These are phyloP conservation scores for Ecliptopera silaceata DNA, from an alignment of 2,888 invertebrate species.

Conservation along the genomic window DNA sequence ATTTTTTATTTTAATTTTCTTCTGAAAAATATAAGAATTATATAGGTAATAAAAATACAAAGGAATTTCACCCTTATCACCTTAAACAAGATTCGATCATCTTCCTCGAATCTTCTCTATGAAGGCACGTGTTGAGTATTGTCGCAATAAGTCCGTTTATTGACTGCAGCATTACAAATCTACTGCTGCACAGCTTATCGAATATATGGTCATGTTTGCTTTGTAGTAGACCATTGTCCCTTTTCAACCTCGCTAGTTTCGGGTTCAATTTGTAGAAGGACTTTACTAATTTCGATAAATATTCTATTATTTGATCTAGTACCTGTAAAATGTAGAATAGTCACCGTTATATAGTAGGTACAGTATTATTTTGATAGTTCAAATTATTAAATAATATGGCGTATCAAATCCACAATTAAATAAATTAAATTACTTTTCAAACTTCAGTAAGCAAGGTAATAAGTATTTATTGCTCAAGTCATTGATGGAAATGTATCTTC, in stretches of 20 bases:
- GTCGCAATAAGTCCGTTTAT: constrained; percentile 80
- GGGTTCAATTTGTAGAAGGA: constrained; percentile 80
- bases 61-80: constrained; percentile 48
- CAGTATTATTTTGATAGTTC: too few relatives aligned
- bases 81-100: constrained; percentile 81
- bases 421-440: too few relatives aligned
- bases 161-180: constrained; percentile 82
- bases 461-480: too few relatives aligned
- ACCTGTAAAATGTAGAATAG: constrained; percentile 66
- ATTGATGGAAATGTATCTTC: too few relatives aligned
- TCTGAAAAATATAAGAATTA: too few relatives aligned
- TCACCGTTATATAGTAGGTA: not conserved
- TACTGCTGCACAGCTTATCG: constrained; percentile 77
- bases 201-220: constrained; percentile 80
- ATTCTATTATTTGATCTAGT: constrained; percentile 82
- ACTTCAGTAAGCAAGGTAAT: too few relatives aligned
- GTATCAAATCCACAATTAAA: too few relatives aligned
- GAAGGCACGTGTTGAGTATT: constrained; percentile 78
- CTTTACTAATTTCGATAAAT: constrained; percentile 77
- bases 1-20: too few relatives aligned
- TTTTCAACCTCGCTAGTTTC: constrained; percentile 72
- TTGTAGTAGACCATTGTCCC: constrained; percentile 63
- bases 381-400: too few relatives aligned
- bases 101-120: constrained; percentile 83
- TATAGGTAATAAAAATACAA: not conserved